These are phyloP conservation scores for Mythimna pallens DNA, from an alignment of 2,888 invertebrate species.

Conservation along the genomic window DNA sequence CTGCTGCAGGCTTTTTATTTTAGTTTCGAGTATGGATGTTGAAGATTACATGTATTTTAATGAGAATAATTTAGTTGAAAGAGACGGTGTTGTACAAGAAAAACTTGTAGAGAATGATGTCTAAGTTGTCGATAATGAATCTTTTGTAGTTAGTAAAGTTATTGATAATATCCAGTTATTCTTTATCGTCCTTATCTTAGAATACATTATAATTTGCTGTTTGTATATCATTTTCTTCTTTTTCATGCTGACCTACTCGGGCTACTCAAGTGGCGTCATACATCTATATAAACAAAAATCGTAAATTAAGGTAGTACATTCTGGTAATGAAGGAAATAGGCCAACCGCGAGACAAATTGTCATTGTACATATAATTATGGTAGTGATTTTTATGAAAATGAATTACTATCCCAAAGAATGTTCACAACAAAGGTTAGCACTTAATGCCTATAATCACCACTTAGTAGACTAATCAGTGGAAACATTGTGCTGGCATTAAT, in stretches of 20 bases:
- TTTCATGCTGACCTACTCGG: background rate
- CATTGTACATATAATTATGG: background rate
- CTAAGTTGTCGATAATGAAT: background rate
- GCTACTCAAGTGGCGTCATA: background rate
- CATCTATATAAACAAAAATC: too few species aligned
- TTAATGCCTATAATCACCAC: conserved; percentile 31
- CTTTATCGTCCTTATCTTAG: too few species aligned
- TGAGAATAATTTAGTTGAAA: conserved; percentile 26
- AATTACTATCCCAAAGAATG: background rate
- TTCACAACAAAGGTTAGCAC: conserved; percentile 27
- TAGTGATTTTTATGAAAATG: conserved; percentile 2
- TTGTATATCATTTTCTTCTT: background rate
- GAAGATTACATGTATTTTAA: conserved; percentile 48
- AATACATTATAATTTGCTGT: too few species aligned
- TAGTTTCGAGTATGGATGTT: conserved; percentile 21
- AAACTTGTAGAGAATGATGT: background rate
- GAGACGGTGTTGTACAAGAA: background rate
- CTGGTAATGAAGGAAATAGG: background rate
- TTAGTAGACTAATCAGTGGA: conserved; percentile 29
- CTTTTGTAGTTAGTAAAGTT: too few species aligned
- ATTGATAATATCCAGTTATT: too few species aligned
- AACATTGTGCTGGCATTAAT: conserved; percentile 47
- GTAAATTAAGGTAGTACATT: background rate
- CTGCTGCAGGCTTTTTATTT: conserved; percentile 51
- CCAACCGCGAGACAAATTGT: background rate